Base-by-base conservation (phyloP, 92 coral and sea anemone species). In the Hydrozoanthus gracilis region DNA sequence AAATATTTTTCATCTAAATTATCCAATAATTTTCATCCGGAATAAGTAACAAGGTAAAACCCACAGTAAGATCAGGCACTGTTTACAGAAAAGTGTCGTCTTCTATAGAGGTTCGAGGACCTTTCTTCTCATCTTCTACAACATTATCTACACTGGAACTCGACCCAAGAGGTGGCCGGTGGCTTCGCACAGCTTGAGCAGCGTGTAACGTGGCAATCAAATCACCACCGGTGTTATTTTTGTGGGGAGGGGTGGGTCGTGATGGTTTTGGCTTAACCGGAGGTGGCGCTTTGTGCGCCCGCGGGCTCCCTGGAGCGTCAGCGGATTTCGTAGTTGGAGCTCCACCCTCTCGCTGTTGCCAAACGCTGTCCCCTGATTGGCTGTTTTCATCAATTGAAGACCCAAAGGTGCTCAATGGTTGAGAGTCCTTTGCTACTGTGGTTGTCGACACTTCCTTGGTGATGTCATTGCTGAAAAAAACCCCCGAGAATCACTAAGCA, bases 261-360 rank as follows among this genome's bases (percentile, higher is more conserved):
- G 92, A 89, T 7, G 98, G 98, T 78, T 95, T 95, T n/a, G 98
- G 98, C n/a, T 80, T 90, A 68, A 93, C 96, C 3, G 98, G 96
- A 27, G 98, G 98, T 51, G 98, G 98, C 12, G 94, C 84, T 70
- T 86, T 90, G 44, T 89, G 90, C 8, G 82, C 90, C 74, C 86
- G 92, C 3, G 94, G 94, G 54, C 93, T 93, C 18, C 74, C 87
- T 2, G 96, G 94, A 6, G 93, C 83, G 44, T 88, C 92, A 5
- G 90, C 75, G 12, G 87, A 84, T 39, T 71, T 58, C 3, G 90
- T 45, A 14, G 66, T 87, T 2, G 92, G 89, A 3, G 91, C 45
- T 8, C 71, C 72, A 12, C 65, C 88, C 56, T 86, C 95, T 10
- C 93, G 88, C 1, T 85, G 78, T 74, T 90, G 95, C 95, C 98